Conservation (phyloP, 2,113 vertebrate genomes). For the Grus americana region DNA sequence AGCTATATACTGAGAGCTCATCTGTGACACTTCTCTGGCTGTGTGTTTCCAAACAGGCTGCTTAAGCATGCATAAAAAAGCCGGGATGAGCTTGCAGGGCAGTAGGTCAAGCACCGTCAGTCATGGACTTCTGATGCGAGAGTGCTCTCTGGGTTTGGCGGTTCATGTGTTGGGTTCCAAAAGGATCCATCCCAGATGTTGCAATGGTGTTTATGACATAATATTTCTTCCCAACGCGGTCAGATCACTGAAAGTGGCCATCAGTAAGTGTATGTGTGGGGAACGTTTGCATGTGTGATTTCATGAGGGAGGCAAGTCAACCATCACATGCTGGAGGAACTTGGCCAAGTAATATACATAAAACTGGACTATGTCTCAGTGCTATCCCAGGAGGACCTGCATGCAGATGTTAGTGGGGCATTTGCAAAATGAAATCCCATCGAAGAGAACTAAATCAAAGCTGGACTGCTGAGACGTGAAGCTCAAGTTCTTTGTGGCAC, state of each 20-base stretch:
- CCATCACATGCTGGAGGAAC: constrained; percentile 69
- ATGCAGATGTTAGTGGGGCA: constrained; percentile 77
- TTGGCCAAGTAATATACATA: constrained; percentile 73
- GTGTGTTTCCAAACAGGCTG: neutral
- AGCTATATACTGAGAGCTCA: constrained; percentile 36
- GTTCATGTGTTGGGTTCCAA: neutral
- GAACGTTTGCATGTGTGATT: constrained; percentile 64
- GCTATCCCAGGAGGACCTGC: constrained; percentile 65
- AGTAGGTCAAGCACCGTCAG: constrained; percentile 23
- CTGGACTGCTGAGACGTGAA: constrained; percentile 65
- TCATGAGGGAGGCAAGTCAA: constrained; percentile 77
- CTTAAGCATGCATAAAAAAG: neutral
- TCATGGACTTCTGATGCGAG: constrained; percentile 15
- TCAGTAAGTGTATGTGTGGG: constrained; percentile 39
- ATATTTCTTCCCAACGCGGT: constrained; percentile 60
- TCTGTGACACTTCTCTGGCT: constrained; percentile 44
- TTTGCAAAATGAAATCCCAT: constrained; percentile 67
- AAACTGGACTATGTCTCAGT: constrained; percentile 54
- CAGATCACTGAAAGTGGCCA: constrained; percentile 70
- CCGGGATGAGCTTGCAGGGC: neutral
- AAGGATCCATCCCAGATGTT: constrained; percentile 64
- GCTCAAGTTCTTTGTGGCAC: constrained; percentile 72
- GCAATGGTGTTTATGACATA: constrained; percentile 66
- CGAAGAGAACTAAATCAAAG: constrained; percentile 72
- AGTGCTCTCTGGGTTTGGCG: constrained; percentile 18